These are phyloP conservation scores for Neoascia interrupta DNA, from an alignment of 2,888 invertebrate genomes.

Conservation along the genomic window DNA sequence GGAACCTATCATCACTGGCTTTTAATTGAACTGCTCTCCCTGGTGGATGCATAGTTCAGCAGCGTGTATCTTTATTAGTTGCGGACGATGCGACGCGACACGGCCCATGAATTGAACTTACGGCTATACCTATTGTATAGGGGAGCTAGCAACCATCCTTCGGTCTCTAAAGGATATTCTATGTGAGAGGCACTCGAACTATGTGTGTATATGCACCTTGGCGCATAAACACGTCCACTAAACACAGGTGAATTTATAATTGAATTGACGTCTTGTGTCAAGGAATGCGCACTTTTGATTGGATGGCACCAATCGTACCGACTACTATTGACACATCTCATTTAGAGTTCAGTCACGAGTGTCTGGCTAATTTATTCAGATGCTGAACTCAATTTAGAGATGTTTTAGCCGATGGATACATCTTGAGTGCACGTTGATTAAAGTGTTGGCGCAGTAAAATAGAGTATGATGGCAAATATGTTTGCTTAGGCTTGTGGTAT, in stretches of 20 bases:
- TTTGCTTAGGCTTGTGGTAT: no score
- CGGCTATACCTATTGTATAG: no score
- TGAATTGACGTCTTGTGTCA: slow-evolving; percentile 46
- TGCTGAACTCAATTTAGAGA: slow-evolving; percentile 2
- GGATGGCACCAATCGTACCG: slow-evolving; percentile 1
- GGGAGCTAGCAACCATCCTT: no score
- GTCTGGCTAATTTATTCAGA: slow-evolving; percentile 7
- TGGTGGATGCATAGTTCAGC: slow-evolving; percentile 29
- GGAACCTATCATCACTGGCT: slow-evolving; percentile 67
- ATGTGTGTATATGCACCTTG: slow-evolving; percentile 8
- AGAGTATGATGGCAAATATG: no score
- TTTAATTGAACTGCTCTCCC: slow-evolving; percentile 59
- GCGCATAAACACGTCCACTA: slow-evolving; percentile 46
- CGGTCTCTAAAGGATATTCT: no score
- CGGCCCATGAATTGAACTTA: no score
- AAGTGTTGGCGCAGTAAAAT: no score
- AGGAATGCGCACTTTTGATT: slow-evolving; percentile 36
- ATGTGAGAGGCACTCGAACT: not conserved
- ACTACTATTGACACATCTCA: slow-evolving; percentile 40
- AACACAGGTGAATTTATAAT: slow-evolving; percentile 52
- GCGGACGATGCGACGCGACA: slow-evolving; percentile 10
- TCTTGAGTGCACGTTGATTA: not conserved
- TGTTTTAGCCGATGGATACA: slow-evolving; percentile 5
- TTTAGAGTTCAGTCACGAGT: slow-evolving; percentile 36
- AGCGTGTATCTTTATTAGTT: slow-evolving; percentile 62